These are phyloP conservation scores for Synanthedon tipuliformis DNA, from an alignment of 2,888 invertebrate genomes.

Conservation along the genomic window DNA sequence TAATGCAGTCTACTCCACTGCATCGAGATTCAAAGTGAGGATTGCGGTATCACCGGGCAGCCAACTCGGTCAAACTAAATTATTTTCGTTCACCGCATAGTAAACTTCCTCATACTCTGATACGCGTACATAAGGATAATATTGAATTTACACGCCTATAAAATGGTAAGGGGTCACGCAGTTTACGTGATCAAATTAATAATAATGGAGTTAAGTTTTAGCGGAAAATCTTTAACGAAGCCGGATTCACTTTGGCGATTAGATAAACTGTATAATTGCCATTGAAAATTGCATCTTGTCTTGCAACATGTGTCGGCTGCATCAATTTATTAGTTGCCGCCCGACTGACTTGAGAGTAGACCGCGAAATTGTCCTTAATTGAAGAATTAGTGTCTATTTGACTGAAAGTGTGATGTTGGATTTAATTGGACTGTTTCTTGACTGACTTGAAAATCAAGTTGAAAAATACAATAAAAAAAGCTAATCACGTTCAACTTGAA, in stretches of 20 bases:
- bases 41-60: conserved; percentile 33
- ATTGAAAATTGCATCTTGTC: conserved; percentile 51
- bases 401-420: conserved; percentile 26
- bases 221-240: conserved; percentile 30
- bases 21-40: conserved; percentile 10
- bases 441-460: no score
- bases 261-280: conserved; percentile 44
- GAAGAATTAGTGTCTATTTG: conserved; percentile 33
- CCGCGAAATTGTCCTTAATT: conserved; percentile 62
- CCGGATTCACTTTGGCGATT: conserved; percentile 28
- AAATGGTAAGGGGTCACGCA: background rate
- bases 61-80: conserved; percentile 45
- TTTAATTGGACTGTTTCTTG: conserved; percentile 13
- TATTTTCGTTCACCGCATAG: conserved; percentile 28
- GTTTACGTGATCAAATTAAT: background rate
- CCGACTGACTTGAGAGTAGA: conserved; percentile 26
- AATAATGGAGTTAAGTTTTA: conserved; percentile 16
- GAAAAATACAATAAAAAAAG: background rate
- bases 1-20: conserved; percentile 8
- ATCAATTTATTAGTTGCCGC: conserved; percentile 34
- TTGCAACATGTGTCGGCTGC: conserved; percentile 37
- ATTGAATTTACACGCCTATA: no score
- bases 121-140: no score
- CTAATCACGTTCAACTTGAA: conserved; percentile 31
- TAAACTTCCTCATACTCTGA: conserved; percentile 6